phyloP scores from a whole-genome alignment of 2,888 invertebrate genomes.

The Gymnosoma rotundatum region DNA sequence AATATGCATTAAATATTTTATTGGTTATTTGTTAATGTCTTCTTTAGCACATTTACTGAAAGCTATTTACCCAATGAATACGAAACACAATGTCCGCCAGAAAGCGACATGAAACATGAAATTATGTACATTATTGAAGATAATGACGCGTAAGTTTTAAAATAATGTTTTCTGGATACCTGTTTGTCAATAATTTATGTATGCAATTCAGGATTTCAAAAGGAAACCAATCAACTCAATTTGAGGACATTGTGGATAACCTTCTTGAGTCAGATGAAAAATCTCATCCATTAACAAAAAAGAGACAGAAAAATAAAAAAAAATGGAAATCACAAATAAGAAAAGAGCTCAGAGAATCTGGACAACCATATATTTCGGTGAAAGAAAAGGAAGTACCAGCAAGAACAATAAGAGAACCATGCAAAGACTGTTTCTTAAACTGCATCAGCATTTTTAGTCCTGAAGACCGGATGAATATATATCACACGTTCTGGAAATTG shows the following conservation, averaged over 20 bases:
- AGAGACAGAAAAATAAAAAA: conserved; percentile 6
- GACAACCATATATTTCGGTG: conserved; percentile 8
- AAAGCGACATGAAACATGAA: too few relatives aligned
- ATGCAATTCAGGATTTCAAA: background rate
- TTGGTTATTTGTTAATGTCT: too few relatives aligned
- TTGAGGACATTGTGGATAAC: background rate
- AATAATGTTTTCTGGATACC: background rate
- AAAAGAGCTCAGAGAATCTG: conserved; percentile 14
- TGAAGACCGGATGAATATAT: conserved; percentile 1
- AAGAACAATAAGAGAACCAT: too few relatives aligned
- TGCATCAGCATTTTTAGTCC: conserved; percentile 3
- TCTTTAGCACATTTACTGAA: too few relatives aligned
- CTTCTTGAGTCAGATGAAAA: background rate
- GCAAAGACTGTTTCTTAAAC: background rate
- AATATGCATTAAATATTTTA: too few relatives aligned
- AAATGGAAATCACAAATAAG: background rate
- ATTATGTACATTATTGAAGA: background rate
- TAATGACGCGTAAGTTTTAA: background rate
- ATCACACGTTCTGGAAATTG: conserved; percentile 11
- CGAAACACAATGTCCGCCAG: too few relatives aligned
- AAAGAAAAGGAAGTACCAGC: background rate
- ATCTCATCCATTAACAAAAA: background rate
- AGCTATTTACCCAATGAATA: too few relatives aligned
- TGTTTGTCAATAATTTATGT: background rate
- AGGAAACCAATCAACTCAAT: background rate